Evolutionary conservation across 2,113 vertebrate species (phyloP), one percentile per base, ranked within the genome.

Genomic region (Scartelaos histophorus): DNA sequence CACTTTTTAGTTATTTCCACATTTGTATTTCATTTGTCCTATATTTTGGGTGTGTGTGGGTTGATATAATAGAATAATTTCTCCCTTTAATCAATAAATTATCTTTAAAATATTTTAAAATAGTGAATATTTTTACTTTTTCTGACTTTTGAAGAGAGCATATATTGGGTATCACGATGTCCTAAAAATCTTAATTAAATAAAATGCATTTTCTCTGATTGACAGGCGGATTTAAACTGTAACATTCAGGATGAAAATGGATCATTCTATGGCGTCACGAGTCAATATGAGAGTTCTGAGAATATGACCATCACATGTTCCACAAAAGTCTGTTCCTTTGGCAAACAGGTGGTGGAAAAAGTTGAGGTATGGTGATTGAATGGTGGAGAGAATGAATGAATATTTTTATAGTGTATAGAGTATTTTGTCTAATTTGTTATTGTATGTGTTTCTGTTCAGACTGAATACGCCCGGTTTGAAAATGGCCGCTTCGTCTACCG

Each of bases 231-330:
- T 84, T 92, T 99, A 89, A 99, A 99, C 90, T 98, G 97, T 92
- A 99, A 96, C 91, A 96, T 99, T 82, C 96, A 97, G 79, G 97
- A 99, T 13, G 98, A 99, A 15, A 93, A 93, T 0, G 97, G 97
- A 69, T 96, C 97, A 0, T 99, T 99, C 85, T 99, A 99, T 0
- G 97, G 98, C 0, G 98, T 99, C 72, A 97, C 95, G 61, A 99
- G 97, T 88, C 98, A 99, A 88, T 99, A 99, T 0, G 98, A 99
- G 90, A 99, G 97, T 82, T 96, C 97, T 1, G 98, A 99, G 91
- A 99, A 98, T 81, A 99, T 99, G 97, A 98, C 97, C 84, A 99
- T 99, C 87, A 99, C 97, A 71, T 99, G 98, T 85, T 99, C 98
- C 82, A 99, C 98, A 79, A 99, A 99, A 93, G 98, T 99, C 83